These are phyloP conservation scores for Antheraea mylitta DNA, from an alignment of 1,140 invertebrate genomes.

Conservation along the genomic window DNA sequence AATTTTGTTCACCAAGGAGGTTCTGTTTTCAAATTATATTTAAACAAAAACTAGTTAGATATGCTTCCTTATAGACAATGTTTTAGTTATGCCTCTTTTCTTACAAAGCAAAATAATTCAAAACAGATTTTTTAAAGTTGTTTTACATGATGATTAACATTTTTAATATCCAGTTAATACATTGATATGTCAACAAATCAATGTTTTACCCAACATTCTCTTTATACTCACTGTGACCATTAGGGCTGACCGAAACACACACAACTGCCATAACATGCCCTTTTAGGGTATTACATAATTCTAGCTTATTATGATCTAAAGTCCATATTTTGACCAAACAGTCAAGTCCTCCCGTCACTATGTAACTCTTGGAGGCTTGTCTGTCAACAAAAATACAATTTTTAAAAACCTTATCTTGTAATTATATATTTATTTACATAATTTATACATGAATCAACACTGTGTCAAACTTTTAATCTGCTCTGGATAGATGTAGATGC, in stretches of 20 bases:
- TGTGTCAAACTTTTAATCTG: too few relatives aligned
- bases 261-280: conserved; percentile 96
- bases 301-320: conserved; percentile 86
- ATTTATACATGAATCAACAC: too few relatives aligned
- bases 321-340: conserved; percentile 94
- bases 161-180: neutral
- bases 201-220: neutral
- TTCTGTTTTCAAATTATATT: too few relatives aligned
- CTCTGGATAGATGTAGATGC: too few relatives aligned
- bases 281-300: conserved; percentile 88
- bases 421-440: neutral
- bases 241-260: conserved; percentile 93
- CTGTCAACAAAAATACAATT: conserved; percentile 44
- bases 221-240: conserved; percentile 88
- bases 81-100: too few relatives aligned
- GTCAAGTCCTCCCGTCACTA: conserved; percentile 96
- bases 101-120: too few relatives aligned
- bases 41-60: too few relatives aligned
- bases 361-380: conserved; percentile 84
- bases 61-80: too few relatives aligned
- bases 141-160: too few relatives aligned
- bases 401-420: neutral
- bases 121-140: too few relatives aligned
- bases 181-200: neutral
- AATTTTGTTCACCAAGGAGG: too few relatives aligned